A percentile compares a stretch with the other conserved stretches of the same genome.
Evolutionary conservation across 2,888 invertebrate species (phyloP).

Genomic region (Oscheius sp.): DNA sequence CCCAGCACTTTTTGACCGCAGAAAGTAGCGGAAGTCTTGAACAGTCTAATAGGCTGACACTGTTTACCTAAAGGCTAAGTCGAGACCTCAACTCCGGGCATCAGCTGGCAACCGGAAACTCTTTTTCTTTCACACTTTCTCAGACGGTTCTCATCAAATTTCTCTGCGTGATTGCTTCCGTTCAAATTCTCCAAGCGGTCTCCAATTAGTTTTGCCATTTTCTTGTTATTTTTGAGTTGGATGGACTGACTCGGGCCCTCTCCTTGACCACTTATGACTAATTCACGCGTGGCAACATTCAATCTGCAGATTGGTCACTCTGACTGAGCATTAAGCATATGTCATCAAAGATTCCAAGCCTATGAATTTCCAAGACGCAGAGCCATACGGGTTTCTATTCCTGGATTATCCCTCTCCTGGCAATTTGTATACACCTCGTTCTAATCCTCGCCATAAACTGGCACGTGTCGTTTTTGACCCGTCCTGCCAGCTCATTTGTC

Average conservation of each 20-base stretch:
- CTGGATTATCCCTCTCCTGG: background rate
- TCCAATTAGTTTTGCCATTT: no score
- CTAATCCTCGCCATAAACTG: conserved; percentile 6
- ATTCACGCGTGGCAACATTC: conserved; percentile 1
- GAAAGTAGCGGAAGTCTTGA: background rate
- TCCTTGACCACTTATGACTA: background rate
- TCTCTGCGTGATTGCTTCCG: no score
- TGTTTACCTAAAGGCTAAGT: conserved; percentile 12
- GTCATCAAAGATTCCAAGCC: conserved; percentile 13
- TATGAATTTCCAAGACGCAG: conserved; percentile 22
- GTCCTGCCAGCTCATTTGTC: conserved; percentile 25
- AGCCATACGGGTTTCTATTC: background rate
- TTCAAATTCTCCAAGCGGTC: no score
- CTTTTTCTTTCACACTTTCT: background rate
- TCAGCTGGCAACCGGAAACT: background rate
- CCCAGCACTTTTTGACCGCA: background rate
- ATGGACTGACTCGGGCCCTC: no score
- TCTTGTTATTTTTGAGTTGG: no score
- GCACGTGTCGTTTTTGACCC: conserved; percentile 8
- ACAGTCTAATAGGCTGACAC: conserved; percentile 17
- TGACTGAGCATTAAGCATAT: background rate
- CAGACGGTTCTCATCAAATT: no score
- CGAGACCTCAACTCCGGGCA: background rate
- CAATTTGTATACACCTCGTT: conserved; percentile 3
- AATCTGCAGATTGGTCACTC: conserved; percentile 16